Conservation (phyloP, 1,140 invertebrate genomes). For the Apis cerana region DNA sequence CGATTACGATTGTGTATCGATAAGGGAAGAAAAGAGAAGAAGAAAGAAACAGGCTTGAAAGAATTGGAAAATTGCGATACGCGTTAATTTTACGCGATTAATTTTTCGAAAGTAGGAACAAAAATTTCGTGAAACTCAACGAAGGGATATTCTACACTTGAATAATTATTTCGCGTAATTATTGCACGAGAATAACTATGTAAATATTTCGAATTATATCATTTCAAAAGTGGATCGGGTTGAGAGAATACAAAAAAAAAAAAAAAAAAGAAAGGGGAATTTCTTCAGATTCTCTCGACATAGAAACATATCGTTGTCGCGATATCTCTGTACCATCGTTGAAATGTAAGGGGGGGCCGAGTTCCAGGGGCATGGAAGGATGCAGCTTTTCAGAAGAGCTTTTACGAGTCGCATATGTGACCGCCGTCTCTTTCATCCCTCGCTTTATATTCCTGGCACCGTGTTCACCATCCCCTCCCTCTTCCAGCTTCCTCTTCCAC, state of each 20-base stretch:
- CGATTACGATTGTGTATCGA: neutral
- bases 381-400: conserved; percentile 71
- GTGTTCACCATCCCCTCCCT: conserved; percentile 52
- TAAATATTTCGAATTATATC: too few species aligned
- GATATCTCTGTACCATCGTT: conserved; percentile 13
- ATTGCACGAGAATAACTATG: too few species aligned
- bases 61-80: neutral
- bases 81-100: too few species aligned
- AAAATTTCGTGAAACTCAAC: too few species aligned
- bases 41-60: neutral
- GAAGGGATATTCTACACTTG: too few species aligned
- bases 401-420: conserved; percentile 75
- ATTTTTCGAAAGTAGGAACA: too few species aligned
- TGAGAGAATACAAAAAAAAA: neutral
- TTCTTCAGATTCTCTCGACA: neutral
- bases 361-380: conserved; percentile 42
- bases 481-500: conserved; percentile 30
- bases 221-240: too few species aligned
- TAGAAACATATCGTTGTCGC: neutral
- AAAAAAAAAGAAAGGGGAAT: neutral
- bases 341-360: conserved; percentile 50
- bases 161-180: too few species aligned
- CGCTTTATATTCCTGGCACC: conserved; percentile 74
- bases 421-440: conserved; percentile 69
- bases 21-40: neutral